Evolutionary conservation across 2,113 vertebrate genomes (phyloP), one percentile per base, ranked within the genome.

Genomic region (Chaenogobius annularis): DNA sequence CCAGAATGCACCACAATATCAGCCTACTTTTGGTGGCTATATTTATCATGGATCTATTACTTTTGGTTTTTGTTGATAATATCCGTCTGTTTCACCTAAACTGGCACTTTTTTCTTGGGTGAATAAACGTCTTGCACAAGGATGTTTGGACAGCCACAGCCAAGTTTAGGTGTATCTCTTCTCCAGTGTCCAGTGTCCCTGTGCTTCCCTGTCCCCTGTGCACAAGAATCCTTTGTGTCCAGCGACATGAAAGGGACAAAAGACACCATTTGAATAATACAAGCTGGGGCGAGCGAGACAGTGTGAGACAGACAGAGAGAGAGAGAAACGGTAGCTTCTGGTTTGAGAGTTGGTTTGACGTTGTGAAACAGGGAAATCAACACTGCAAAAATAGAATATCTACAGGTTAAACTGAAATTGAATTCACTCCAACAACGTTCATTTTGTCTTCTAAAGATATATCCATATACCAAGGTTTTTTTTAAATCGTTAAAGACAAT

Each of bases 171-270:
- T 63, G 61, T 78, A 83, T 87, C 73, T 88, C 82, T 83, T 87
- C 81, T 87, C 87, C 82, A 83, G 70, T 66, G 77, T 85, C 83
- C 70, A 44, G 68, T 78, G 48, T 84, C 77, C 66, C 80, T 79
- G 77, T 83, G 78, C 83, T 87, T 84, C 81, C 79, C 86, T 85
- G 83, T 91, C 91, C 90, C 26, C 80, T 78, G 75, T 61, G 80
- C 87, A 93, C 92, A 93, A 93, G 85, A 92, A 93, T 93, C 89
- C 89, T 93, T 94, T 93, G 93, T 93, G 92, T 85, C 85, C 72
- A 11, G 71, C 13, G 83, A 93, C 89, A 92, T 91, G 88, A 92
- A 93, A 93, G 91, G 83, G 92, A 93, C 93, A 93, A 93, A 93
- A 93, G 93, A 83, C 87, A 92, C 91, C 86, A 93, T 94, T n/a